A percentile compares a stretch with the other conserved stretches of the same genome.
phyloP scores from a whole-genome alignment of 2,797 vertebrate genomes.

The Oryzias sinensis region DNA sequence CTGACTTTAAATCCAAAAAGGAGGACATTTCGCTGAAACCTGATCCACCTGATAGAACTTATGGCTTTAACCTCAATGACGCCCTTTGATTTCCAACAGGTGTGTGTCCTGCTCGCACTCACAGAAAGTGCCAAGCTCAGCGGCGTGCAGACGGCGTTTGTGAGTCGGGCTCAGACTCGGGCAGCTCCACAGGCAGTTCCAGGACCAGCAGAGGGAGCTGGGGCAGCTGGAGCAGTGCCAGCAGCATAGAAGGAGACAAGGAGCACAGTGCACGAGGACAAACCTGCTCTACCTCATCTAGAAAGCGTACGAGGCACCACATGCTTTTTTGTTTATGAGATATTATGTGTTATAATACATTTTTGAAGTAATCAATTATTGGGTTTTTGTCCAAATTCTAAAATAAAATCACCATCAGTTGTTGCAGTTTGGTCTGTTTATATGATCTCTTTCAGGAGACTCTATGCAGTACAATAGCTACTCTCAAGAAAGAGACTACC shows the following conservation, averaged over 20 bases:
- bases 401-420: neutral
- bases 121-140: conserved; percentile 80
- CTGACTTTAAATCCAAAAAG: no score
- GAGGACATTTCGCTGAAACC: no score
- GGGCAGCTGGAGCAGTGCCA: conserved; percentile 98
- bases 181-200: conserved; percentile 91
- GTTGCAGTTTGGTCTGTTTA: neutral
- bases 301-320: conserved; percentile 66
- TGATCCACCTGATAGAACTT: neutral
- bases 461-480: conserved; percentile 67
- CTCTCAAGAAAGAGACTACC: conserved; percentile 74
- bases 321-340: neutral
- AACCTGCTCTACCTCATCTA: conserved; percentile 74
- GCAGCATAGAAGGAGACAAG: conserved; percentile 93
- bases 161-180: conserved; percentile 93
- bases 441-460: conserved; percentile 64
- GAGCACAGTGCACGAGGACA: conserved; percentile 74
- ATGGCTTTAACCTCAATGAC: neutral
- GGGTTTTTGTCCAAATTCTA: neutral
- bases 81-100: conserved; percentile 47
- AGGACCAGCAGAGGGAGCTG: conserved; percentile 94
- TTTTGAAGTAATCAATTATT: neutral
- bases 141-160: conserved; percentile 83
- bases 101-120: conserved; percentile 65
- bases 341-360: neutral